A percentile compares a stretch with the other conserved stretches of the same genome.
phyloP scores from a whole-genome alignment of 2,797 vertebrate species.

The Oreochromis grahami region DNA sequence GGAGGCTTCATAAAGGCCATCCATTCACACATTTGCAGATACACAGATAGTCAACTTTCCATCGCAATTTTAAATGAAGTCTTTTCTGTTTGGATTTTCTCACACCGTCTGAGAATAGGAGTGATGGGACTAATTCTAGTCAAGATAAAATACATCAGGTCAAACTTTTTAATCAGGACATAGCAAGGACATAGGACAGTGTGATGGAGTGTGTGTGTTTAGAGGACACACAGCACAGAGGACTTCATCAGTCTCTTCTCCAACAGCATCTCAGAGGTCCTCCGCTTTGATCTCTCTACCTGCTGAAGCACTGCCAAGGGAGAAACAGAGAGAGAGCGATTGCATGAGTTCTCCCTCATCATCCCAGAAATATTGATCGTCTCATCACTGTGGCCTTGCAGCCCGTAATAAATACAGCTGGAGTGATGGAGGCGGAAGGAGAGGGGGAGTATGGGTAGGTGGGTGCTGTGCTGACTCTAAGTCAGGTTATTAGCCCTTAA shows the following conservation, averaged over 20 bases:
- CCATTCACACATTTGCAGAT: background rate
- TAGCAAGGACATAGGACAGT: constrained; percentile 63
- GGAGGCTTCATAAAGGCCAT: background rate
- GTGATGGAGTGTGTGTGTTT: constrained; percentile 72
- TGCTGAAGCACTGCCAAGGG: constrained; percentile 72
- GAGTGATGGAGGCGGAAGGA: constrained; percentile 40
- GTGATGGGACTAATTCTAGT: constrained; percentile 53
- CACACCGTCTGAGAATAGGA: background rate
- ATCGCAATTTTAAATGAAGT: background rate
- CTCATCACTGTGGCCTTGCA: constrained; percentile 75
- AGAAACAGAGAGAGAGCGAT: constrained; percentile 56
- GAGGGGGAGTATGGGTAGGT: background rate
- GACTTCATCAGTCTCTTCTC: constrained; percentile 71
- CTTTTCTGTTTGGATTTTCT: constrained; percentile 8
- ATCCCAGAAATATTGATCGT: constrained; percentile 76
- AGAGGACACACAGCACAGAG: constrained; percentile 66
- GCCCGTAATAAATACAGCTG: constrained; percentile 76
- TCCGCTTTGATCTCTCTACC: constrained; percentile 71
- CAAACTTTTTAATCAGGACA: constrained; percentile 76
- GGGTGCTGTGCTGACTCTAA: constrained; percentile 49
- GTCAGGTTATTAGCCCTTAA: constrained; percentile 68
- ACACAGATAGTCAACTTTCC: background rate
- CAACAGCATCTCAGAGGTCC: constrained; percentile 70
- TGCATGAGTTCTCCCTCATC: constrained; percentile 69
- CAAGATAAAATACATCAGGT: constrained; percentile 59